Evolutionary conservation across 2,888 invertebrate species (phyloP).

Genomic region (Candidula unifasciata): DNA sequence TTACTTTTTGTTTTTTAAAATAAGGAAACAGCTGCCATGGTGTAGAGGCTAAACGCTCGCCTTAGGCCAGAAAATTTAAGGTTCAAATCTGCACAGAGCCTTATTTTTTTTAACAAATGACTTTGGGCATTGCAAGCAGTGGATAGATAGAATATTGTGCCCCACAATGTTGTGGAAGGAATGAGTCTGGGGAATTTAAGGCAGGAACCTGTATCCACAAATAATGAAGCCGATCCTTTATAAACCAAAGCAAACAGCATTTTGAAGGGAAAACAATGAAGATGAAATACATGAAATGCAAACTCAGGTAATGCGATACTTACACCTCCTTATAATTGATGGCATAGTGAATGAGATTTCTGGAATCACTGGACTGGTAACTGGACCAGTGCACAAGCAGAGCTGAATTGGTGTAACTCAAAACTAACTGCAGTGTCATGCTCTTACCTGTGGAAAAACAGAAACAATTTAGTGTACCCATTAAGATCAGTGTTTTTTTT

Average conservation of each 20-base stretch:
- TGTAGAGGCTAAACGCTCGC: too few species aligned
- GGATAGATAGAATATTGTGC: too few species aligned
- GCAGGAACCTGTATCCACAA: neutral
- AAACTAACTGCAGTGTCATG: neutral
- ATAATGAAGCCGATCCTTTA: neutral
- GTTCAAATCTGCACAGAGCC: too few species aligned
- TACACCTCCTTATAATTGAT: constrained; percentile 88
- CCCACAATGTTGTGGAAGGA: too few species aligned
- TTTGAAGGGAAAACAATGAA: neutral
- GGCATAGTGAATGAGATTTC: constrained; percentile 92
- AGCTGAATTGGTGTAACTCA: neutral
- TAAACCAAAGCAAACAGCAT: neutral
- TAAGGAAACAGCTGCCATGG: too few species aligned
- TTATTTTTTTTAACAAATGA: too few species aligned
- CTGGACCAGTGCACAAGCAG: neutral
- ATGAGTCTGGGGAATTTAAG: too few species aligned
- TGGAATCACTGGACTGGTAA: constrained; percentile 79
- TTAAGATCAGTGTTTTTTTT: too few species aligned
- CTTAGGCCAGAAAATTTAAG: too few species aligned
- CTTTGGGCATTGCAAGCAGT: too few species aligned
- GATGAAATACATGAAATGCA: neutral
- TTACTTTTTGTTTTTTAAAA: too few species aligned
- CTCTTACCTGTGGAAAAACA: neutral
- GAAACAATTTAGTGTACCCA: neutral
- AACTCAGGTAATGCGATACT: constrained; percentile 59